phyloP scores from a whole-genome alignment of 2,797 vertebrate genomes.

The Centroberyx gerrardi region DNA sequence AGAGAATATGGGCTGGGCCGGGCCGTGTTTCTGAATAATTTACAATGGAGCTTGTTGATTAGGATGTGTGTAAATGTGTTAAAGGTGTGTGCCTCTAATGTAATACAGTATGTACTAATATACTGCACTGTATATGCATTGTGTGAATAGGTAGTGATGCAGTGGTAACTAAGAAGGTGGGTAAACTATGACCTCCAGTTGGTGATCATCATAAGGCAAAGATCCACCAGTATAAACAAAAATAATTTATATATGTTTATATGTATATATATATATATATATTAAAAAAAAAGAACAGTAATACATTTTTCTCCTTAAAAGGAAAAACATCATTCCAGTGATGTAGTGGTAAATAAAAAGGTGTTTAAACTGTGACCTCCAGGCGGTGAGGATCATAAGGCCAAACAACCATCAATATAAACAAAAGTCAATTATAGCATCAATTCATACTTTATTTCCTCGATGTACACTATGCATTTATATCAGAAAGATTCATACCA shows the following conservation, averaged over 20 bases:
- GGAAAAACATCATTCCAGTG: too few species aligned
- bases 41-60: slow-evolving; percentile 71
- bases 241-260: not conserved
- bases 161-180: not conserved
- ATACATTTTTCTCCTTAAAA: too few species aligned
- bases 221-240: not conserved
- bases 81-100: slow-evolving; percentile 64
- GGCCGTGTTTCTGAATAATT: slow-evolving; percentile 78
- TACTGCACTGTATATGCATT: slow-evolving; percentile 6
- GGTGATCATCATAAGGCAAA: not conserved
- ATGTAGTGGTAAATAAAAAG: not conserved
- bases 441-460: too few species aligned
- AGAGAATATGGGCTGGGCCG: slow-evolving; percentile 73
- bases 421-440: not conserved
- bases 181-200: slow-evolving; percentile 13
- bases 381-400: not conserved
- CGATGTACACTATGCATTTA: not conserved
- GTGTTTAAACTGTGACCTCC: not conserved
- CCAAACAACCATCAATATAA: not conserved
- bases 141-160: slow-evolving; percentile 8
- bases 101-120: slow-evolving; percentile 47
- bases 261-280: not conserved
- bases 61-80: slow-evolving; percentile 74
- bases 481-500: not conserved
- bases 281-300: not conserved